Percentiles rank a stretch among this genome's conserved stretches.
Evolutionary conservation across 2,797 vertebrate genomes (phyloP).

Genomic region (Notoglanidium macrostoma): DNA sequence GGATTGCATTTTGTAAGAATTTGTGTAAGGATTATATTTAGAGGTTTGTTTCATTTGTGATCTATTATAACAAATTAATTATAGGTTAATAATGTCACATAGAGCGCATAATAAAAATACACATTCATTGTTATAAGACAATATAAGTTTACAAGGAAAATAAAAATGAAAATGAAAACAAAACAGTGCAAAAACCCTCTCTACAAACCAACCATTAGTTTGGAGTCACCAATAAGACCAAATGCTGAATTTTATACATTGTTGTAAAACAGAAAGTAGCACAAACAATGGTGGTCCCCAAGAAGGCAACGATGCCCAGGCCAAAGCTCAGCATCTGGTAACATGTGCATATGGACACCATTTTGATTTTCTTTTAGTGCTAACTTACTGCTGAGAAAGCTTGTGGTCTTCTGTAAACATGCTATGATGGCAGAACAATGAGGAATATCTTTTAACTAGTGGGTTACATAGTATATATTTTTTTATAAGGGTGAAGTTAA

Average conservation of each 20-base stretch:
- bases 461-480: slow-evolving; percentile 56
- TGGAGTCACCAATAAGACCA: no score
- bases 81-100: not conserved
- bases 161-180: not conserved
- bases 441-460: fast-evolving
- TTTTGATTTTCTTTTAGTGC: slow-evolving; percentile 55
- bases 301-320: slow-evolving; percentile 83
- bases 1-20: not conserved
- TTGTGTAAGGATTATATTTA: not conserved
- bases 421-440: slow-evolving; percentile 22
- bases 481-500: slow-evolving; percentile 64
- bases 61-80: not conserved
- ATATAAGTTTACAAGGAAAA: not conserved
- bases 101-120: not conserved
- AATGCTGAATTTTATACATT: no score
- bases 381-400: not conserved
- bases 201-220: not conserved
- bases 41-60: not conserved
- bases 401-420: not conserved
- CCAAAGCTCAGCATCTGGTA: slow-evolving; percentile 87
- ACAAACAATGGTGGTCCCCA: slow-evolving; percentile 83
- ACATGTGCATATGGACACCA: slow-evolving; percentile 91
- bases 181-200: not conserved
- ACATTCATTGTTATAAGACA: not conserved
- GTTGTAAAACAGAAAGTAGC: slow-evolving; percentile 38